These are phyloP conservation scores for Metalampra italica DNA, from an alignment of 2,888 invertebrate genomes.

Conservation along the genomic window DNA sequence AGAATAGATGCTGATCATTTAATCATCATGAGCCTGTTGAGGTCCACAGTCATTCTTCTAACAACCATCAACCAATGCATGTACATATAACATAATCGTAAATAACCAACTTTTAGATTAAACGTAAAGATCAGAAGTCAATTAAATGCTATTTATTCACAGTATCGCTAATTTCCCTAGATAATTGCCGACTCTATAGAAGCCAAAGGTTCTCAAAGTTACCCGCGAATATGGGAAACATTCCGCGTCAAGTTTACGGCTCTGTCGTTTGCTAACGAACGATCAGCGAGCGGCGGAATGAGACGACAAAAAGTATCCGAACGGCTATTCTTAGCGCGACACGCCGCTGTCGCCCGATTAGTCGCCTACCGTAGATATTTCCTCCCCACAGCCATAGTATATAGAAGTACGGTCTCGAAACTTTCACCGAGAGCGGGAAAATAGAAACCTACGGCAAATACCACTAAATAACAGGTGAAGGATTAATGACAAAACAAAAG, in stretches of 20 bases:
- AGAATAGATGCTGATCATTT: too few relatives aligned
- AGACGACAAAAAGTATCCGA: constrained; percentile 51
- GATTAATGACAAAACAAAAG: too few relatives aligned
- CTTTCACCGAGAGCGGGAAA: too few relatives aligned
- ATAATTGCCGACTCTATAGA: constrained; percentile 4
- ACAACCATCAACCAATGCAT: too few relatives aligned
- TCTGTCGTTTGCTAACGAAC: constrained; percentile 42
- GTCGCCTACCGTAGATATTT: constrained; percentile 28
- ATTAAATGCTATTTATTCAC: constrained; percentile 5
- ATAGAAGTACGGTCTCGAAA: background rate
- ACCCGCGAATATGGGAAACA: constrained; percentile 11
- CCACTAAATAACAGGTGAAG: too few relatives aligned
- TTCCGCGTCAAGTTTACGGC: constrained; percentile 33
- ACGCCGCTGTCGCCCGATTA: constrained; percentile 44
- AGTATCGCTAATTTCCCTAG: constrained; percentile 8
- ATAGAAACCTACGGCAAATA: background rate
- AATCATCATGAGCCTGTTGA: too few relatives aligned
- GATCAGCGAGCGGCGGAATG: constrained; percentile 36
- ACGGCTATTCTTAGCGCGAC: constrained; percentile 51
- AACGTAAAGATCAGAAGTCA: background rate
- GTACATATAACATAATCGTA: too few relatives aligned
- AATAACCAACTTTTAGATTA: too few relatives aligned
- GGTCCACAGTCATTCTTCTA: too few relatives aligned
- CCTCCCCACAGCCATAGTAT: constrained; percentile 1
- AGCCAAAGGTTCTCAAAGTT: constrained; percentile 5